phyloP scores from a whole-genome alignment of 1,140 invertebrate species.

The Dysdera silvatica region DNA sequence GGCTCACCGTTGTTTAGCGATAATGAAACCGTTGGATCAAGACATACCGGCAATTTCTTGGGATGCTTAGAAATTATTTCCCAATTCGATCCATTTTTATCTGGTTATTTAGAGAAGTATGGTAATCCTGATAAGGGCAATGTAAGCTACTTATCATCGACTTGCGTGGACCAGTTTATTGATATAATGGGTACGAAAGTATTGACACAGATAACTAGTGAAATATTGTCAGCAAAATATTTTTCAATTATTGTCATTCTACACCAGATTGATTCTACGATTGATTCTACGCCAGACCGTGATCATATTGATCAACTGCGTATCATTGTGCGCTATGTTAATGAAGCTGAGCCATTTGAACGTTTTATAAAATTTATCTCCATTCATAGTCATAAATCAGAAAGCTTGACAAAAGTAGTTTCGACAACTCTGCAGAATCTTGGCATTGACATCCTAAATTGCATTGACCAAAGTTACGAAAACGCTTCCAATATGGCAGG shows the following conservation, averaged over 20 bases:
- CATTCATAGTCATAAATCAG: not conserved
- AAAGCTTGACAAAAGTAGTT: not conserved
- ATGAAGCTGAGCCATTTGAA: no score
- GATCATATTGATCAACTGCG: slow-evolving; percentile 1
- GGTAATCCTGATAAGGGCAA: slow-evolving; percentile 19
- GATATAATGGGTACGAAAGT: slow-evolving; percentile 2
- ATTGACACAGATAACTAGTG: not conserved
- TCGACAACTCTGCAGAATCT: not conserved
- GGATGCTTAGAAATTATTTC: slow-evolving; percentile 31
- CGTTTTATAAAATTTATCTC: not conserved
- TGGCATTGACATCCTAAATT: not conserved
- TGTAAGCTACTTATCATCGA: slow-evolving; percentile 12
- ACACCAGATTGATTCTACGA: no score
- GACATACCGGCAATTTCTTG: slow-evolving; percentile 31
- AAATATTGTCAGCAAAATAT: slow-evolving; percentile 8
- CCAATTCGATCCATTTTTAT: no score
- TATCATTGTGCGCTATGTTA: slow-evolving; percentile 1
- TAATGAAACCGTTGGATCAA: slow-evolving; percentile 33
- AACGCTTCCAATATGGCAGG: not conserved
- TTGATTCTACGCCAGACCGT: slow-evolving; percentile 12
- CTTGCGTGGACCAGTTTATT: slow-evolving; percentile 4
- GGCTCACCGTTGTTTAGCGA: slow-evolving; percentile 30
- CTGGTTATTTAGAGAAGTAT: no score
- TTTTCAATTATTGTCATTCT: not conserved
- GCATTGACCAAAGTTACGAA: not conserved